Evolutionary conservation across 2,888 invertebrate species (phyloP).

Genomic region (Portevinia maculata): DNA sequence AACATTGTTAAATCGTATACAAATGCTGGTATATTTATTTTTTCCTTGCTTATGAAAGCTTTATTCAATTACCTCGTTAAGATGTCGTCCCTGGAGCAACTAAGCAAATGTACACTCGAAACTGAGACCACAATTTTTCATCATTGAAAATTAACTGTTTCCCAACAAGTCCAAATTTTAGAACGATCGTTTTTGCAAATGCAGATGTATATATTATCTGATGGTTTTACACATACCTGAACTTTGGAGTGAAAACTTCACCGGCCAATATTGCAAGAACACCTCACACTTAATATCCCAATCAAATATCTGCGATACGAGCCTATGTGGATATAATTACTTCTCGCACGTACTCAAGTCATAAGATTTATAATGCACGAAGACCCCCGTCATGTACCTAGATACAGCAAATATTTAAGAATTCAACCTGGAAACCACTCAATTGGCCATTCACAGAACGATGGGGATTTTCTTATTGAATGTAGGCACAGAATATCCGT

Average conservation of each 20-base stretch:
- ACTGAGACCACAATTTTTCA: constrained; percentile 3
- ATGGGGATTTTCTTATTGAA: neutral
- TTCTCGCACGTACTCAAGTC: constrained; percentile 15
- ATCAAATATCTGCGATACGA: neutral
- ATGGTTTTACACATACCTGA: neutral
- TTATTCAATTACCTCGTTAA: constrained; percentile 33
- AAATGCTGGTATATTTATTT: neutral
- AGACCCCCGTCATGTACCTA: constrained; percentile 13
- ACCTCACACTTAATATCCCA: neutral
- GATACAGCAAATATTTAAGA: constrained; percentile 11
- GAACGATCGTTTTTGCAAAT: no score
- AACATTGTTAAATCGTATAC: constrained; percentile 9
- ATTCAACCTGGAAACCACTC: constrained; percentile 28
- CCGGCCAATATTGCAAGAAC: constrained; percentile 5
- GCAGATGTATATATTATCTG: no score
- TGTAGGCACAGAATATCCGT: no score
- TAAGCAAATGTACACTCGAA: constrained; percentile 20
- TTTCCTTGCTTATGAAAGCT: neutral
- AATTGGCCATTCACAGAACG: neutral
- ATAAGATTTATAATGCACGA: constrained; percentile 51
- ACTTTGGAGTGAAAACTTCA: constrained; percentile 3
- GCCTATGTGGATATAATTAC: neutral
- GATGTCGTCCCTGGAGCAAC: neutral
- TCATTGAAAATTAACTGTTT: neutral
- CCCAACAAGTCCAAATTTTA: no score